Conservation (phyloP, 1,140 invertebrate species). For the Portunus trituberculatus region DNA sequence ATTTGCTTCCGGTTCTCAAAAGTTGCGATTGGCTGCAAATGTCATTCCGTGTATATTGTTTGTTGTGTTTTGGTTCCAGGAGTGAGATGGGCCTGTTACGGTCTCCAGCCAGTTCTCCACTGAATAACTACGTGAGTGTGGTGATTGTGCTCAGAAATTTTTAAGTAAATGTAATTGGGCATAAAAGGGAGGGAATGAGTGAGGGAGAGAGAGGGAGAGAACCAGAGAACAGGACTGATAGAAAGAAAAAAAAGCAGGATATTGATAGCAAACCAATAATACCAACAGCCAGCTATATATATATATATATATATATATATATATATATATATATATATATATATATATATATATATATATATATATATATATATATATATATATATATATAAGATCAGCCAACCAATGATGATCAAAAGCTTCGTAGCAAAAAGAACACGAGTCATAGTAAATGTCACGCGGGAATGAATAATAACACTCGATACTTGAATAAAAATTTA, state of each 20-base stretch:
- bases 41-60: constrained; percentile 14
- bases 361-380: no score
- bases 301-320: no score
- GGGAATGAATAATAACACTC: no score
- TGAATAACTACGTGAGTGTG: neutral
- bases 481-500: no score
- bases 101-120: neutral
- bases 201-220: neutral
- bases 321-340: no score
- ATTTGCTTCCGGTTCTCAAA: neutral
- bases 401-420: no score
- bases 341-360: no score
- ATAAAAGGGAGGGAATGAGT: no score
- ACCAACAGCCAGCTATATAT: no score
- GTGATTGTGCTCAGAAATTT: neutral
- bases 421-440: no score
- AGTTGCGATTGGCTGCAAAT: neutral
- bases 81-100: neutral
- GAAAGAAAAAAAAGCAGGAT: neutral
- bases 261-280: neutral
- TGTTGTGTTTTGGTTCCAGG: neutral
- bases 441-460: no score
- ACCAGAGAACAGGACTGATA: neutral
- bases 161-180: neutral
- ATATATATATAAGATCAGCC: no score